Conservation (phyloP, 1,140 invertebrate species). For the Pseudomyrmex pallidus region DNA sequence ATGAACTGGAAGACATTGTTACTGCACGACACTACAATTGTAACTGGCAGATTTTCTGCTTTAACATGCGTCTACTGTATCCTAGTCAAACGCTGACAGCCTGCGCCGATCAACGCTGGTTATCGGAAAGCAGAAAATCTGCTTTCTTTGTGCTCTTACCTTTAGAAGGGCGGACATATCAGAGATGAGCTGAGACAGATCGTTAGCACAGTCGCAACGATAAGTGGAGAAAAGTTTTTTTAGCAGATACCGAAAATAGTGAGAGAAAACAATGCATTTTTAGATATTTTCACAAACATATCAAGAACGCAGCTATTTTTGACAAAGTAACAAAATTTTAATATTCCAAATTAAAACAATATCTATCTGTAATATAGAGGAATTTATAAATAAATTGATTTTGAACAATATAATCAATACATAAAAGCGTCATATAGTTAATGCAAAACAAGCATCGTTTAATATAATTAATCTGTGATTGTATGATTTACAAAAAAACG, state of each 20-base stretch:
- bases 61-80: too few species aligned
- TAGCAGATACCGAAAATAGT: neutral
- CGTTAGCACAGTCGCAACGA: neutral
- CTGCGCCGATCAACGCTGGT: too few species aligned
- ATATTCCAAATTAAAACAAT: neutral
- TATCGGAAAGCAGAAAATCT: too few species aligned
- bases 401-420: neutral
- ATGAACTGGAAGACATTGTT: too few species aligned
- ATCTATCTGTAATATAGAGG: neutral
- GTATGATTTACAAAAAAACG: slow-evolving; percentile 68
- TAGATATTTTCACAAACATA: too few species aligned
- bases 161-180: neutral
- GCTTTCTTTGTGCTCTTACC: too few species aligned
- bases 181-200: neutral
- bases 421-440: neutral
- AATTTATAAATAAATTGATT: neutral
- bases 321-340: neutral
- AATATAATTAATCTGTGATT: neutral
- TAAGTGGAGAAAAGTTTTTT: neutral
- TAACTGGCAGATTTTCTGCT: too few species aligned
- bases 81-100: too few species aligned
- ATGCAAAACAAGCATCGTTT: neutral
- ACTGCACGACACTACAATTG: too few species aligned
- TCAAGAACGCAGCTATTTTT: neutral
- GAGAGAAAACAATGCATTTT: neutral